Evolutionary conservation across 1,140 invertebrate genomes (phyloP).

Genomic region (Drosophila fuyamai): DNA sequence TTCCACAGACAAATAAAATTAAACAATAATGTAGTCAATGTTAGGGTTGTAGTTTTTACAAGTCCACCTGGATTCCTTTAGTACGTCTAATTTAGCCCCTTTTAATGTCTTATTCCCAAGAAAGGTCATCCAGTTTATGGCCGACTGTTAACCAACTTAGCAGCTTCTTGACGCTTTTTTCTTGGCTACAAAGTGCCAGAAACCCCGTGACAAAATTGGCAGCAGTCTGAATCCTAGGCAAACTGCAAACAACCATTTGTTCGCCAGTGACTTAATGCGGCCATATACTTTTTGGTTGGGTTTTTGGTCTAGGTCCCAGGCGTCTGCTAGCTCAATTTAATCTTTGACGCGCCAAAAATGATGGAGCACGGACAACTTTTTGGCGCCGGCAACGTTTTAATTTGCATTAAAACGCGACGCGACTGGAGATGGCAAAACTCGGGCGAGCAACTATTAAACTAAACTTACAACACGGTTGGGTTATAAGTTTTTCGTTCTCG

Average conservation of each 20-base stretch:
- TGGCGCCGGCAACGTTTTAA: slow-evolving; percentile 70
- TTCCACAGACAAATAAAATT: not conserved
- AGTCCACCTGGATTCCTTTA: not conserved
- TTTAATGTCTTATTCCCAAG: slow-evolving; percentile 24
- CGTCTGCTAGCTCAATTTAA: slow-evolving; percentile 55
- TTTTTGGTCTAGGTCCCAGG: not conserved
- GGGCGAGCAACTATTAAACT: slow-evolving; percentile 71
- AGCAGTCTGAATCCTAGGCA: not conserved
- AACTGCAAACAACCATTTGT: slow-evolving; percentile 38
- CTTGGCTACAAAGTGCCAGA: slow-evolving; percentile 23
- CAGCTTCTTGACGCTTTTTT: slow-evolving; percentile 23
- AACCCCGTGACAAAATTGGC: slow-evolving; percentile 25
- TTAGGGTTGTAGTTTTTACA: not conserved
- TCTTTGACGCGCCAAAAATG: slow-evolving; percentile 58
- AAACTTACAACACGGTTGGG: slow-evolving; percentile 68
- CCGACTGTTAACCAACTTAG: slow-evolving; percentile 9
- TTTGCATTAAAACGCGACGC: slow-evolving; percentile 76
- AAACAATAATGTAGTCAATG: not conserved
- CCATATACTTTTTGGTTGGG: slow-evolving; percentile 14
- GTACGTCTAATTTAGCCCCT: slow-evolving; percentile 8
- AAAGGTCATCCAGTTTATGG: slow-evolving; percentile 26
- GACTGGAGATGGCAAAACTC: slow-evolving; percentile 47
- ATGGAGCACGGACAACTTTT: slow-evolving; percentile 62
- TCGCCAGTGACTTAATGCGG: slow-evolving; percentile 37
- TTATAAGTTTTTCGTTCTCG: slow-evolving; percentile 62